Base-by-base conservation (phyloP, 2,888 invertebrate genomes). In the Bellardia bayeri region DNA sequence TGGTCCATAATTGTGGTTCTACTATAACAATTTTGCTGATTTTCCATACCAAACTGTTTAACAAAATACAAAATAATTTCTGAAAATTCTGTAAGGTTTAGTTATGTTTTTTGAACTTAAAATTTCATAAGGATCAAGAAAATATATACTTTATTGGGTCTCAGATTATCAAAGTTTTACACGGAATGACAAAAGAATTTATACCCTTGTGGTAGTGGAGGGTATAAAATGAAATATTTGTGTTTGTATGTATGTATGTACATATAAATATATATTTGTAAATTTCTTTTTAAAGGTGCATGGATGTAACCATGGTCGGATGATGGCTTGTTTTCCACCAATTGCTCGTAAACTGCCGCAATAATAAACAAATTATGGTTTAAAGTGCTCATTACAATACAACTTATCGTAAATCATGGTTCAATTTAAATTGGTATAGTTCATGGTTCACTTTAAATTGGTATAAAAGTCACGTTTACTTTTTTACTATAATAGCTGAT, bases 311-410 rank as follows among this genome's bases (percentile, higher is more conserved):
- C 51, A 51, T 56, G 9, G 14, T 51, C 5, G 51, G 51, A 8
- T 56, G 56, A 56, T 14, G 61, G 61, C 37, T 69, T 79, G 61
- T 68, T 51, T 82, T 82, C 40, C 61, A 69, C 51, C 75, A 68
- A 76, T 75, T 75, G 75, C 66, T 75, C 51, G 68, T 49, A 61
- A 76, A 82, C 40, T 69, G 82, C 69, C 40, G 69, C 74, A 82
- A 76, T 82, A 64, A 64, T 71, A 71, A 83, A 78, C 71, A 83
- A 78, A 78, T 78, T 83, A 71, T 83, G 54, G 69, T 14, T 64
- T 78, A 45, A 71, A 83, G 54, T 82, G 69, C 42, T 82, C 54
- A 54, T 69, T 82, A 76, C 42, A 49, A 81, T 68, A 68, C 63
- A 51, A 45, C 33, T 49, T 63, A 37, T 49, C 30, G 37, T 9